These are phyloP conservation scores for Melipona quadrifasciata DNA, from an alignment of 1,140 invertebrate genomes.

Conservation along the genomic window DNA sequence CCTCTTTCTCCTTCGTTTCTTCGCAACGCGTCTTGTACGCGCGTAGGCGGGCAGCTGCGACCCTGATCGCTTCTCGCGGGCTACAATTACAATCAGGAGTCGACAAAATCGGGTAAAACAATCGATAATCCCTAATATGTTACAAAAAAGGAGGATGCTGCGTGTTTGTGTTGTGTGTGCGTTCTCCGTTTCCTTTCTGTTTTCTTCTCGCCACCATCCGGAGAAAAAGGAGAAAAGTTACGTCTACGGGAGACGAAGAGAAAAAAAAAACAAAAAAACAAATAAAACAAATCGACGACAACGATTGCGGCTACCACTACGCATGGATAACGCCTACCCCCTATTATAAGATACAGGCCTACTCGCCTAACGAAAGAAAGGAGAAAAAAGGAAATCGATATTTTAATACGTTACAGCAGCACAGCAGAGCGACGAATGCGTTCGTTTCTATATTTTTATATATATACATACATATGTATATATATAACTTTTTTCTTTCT, in stretches of 20 bases:
- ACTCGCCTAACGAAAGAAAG: conserved; percentile 58
- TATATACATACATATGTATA: background rate
- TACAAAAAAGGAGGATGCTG: conserved; percentile 76
- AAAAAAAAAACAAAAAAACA: no score
- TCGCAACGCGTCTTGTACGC: conserved; percentile 7
- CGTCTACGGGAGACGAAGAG: conserved; percentile 67
- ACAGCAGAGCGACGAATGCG: conserved; percentile 53
- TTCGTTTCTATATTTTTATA: background rate
- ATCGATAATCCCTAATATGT: conserved; percentile 77
- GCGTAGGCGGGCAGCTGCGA: conserved; percentile 73
- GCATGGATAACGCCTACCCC: conserved; percentile 63
- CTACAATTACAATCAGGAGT: conserved; percentile 73
- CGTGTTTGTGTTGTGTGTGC: conserved; percentile 64
- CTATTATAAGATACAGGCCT: conserved; percentile 53
- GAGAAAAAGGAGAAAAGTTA: conserved; percentile 54
- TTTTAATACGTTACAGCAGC: conserved; percentile 39
- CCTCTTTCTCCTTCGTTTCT: background rate
- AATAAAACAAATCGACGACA: background rate
- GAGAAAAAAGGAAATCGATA: background rate
- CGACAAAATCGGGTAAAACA: conserved; percentile 72
- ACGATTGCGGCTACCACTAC: conserved; percentile 71
- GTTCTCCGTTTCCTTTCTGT: background rate
- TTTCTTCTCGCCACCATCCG: conserved; percentile 5
- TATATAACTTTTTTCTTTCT: background rate
- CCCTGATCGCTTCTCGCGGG: conserved; percentile 74